A percentile compares a stretch with the other conserved stretches of the same genome.
These are phyloP conservation scores for Hirundichthys speculiger DNA, from an alignment of 2,113 vertebrate species.

Conservation along the genomic window DNA sequence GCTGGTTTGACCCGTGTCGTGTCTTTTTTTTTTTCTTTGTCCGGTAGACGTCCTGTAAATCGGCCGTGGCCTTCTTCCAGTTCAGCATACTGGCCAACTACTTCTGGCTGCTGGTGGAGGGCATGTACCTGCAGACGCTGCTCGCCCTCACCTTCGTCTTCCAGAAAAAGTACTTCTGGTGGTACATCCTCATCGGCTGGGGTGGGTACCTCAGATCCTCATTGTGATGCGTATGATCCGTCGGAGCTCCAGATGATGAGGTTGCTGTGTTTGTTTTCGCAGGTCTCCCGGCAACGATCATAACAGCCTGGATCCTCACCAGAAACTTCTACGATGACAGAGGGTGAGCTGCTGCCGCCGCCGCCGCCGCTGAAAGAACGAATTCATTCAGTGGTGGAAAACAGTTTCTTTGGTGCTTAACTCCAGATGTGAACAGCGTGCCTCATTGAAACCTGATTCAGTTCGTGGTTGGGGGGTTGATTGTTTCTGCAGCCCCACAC, in stretches of 20 bases:
- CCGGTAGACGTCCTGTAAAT: conserved; percentile 84
- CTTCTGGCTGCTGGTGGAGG: conserved; percentile 91
- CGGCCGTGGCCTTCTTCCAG: conserved; percentile 86
- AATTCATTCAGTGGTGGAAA: no score
- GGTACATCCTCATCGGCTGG: conserved; percentile 88
- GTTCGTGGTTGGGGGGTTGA: no score
- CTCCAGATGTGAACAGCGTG: no score
- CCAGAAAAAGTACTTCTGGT: conserved; percentile 88
- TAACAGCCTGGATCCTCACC: conserved; percentile 76
- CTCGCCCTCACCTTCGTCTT: conserved; percentile 88
- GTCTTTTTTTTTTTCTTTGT: background rate
- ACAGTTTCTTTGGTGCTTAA: no score
- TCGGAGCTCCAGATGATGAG: background rate
- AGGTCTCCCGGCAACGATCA: conserved; percentile 78
- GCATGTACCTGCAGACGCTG: conserved; percentile 89
- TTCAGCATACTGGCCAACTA: conserved; percentile 89
- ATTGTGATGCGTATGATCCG: background rate
- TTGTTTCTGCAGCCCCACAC: no score
- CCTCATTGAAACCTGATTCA: no score
- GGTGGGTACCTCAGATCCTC: conserved; percentile 71
- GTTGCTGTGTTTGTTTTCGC: conserved; percentile 15
- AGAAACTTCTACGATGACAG: conserved; percentile 75
- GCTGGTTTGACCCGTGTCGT: background rate
- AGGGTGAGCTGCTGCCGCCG: conserved; percentile 64
- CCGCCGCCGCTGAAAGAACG: background rate